Percentiles rank a stretch among this genome's conserved stretches.
phyloP scores from a whole-genome alignment of 2,113 vertebrate species.

The Jaculus jaculus region DNA sequence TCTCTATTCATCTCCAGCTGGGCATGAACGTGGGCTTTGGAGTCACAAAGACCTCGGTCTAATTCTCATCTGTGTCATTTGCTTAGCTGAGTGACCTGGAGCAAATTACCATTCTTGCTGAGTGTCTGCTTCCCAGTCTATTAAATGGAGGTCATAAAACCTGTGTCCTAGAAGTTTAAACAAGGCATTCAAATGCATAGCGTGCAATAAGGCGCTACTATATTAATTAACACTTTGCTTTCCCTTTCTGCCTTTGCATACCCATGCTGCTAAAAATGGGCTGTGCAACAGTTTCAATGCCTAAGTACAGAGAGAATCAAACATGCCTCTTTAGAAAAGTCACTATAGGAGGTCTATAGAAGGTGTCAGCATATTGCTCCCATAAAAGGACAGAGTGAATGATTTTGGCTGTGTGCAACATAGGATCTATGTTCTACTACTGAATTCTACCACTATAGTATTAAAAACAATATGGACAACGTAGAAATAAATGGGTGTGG shows the following conservation, averaged over 20 bases:
- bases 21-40: background rate
- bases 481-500: background rate
- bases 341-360: background rate
- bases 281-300: background rate
- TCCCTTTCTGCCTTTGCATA: background rate
- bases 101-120: background rate
- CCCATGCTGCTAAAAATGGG: background rate
- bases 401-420: background rate
- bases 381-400: background rate
- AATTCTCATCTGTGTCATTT: background rate
- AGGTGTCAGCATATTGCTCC: background rate
- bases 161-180: background rate
- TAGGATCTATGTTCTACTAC: background rate
- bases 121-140: background rate
- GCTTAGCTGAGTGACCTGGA: background rate
- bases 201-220: background rate
- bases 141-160: background rate
- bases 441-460: background rate
- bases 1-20: background rate
- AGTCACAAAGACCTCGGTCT: background rate
- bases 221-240: background rate
- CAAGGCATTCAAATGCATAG: background rate
- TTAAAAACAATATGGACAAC: background rate
- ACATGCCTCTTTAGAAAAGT: background rate
- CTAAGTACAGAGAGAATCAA: background rate